Base-by-base conservation (phyloP, 1,140 invertebrate genomes). In the Drosophila ambigua region DNA sequence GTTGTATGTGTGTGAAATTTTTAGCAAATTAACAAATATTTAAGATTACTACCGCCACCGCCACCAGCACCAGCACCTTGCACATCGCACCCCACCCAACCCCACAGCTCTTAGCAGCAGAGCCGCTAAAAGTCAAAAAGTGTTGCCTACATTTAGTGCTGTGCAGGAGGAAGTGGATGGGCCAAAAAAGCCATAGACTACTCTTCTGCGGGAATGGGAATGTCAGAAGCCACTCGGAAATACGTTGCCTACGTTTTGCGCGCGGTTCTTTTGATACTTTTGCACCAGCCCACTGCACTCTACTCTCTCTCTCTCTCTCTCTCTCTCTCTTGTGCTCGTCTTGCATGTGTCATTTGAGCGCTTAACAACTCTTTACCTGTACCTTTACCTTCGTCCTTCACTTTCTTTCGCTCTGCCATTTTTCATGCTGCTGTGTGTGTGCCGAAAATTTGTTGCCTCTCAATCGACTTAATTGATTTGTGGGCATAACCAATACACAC, bases 391-490 rank as follows among this genome's bases (percentile, higher is more conserved):
- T 20, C 61, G 43, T 65, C 11, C 64, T 52, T 65, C 15, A 8
- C 46, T 13, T 8, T 43, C 35, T 61, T 44, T 66, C 8, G 5
- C 46, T 8, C 11, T 43, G 26, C 52, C 28, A 15, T n/a, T 39
- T 16, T 11, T 23, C 50, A 3, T 28, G 15, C 39, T n/a, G 35
- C 23, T 72, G 46, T 8, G 28, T 15, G 24, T 39, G 50, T 43
- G 35, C 39, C 54, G 72, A 85, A 79, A 73, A 72, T 73, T 58
- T 64, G 75, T 49, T 39, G 35, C 35, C 35, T 39, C 68, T 62
- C 79, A 90, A 90, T 90, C 89, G 88, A 81, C 88, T 88, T 90
- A 90, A 90, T 90, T 90, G 83, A 90, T 90, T 90, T 91, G 88
- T 90, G 76, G 83, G 82, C 82, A 87, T 88, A 82, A 88, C 83